Conservation (phyloP, 2,888 invertebrate species). For the Drosophila falleni region DNA sequence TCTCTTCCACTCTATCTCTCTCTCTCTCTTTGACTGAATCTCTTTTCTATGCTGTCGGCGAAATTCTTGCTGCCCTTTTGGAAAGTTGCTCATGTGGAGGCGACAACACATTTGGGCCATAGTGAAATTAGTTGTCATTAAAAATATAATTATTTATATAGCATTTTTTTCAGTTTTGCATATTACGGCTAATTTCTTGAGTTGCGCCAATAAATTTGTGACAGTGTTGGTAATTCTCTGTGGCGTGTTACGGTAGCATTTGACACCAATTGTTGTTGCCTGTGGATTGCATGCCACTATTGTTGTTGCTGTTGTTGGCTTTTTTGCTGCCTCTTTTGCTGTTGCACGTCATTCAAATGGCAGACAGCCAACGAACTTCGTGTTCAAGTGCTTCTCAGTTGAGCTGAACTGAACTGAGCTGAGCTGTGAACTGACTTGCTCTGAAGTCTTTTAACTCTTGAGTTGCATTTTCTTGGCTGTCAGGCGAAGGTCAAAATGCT, state of each 20-base stretch:
- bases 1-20: neutral
- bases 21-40: neutral
- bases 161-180: neutral
- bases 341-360: conserved; percentile 81
- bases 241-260: conserved; percentile 74
- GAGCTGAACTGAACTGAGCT: conserved; percentile 30
- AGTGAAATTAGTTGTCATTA: conserved; percentile 69
- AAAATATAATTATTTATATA: conserved; percentile 30
- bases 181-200: conserved; percentile 57
- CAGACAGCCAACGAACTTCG: conserved; percentile 81
- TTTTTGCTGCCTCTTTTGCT: conserved; percentile 38
- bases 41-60: conserved; percentile 9
- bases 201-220: conserved; percentile 53
- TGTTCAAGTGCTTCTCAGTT: conserved; percentile 68
- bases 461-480: conserved; percentile 61
- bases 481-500: conserved; percentile 75
- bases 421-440: conserved; percentile 17
- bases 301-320: conserved; percentile 61
- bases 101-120: conserved; percentile 35
- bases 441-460: conserved; percentile 44
- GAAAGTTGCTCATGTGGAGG: conserved; percentile 41
- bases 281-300: conserved; percentile 72
- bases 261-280: conserved; percentile 77
- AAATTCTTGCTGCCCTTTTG: conserved; percentile 33
- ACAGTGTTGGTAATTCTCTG: conserved; percentile 37